Conservation (phyloP, 2,888 invertebrate genomes). For the Phania funesta region DNA sequence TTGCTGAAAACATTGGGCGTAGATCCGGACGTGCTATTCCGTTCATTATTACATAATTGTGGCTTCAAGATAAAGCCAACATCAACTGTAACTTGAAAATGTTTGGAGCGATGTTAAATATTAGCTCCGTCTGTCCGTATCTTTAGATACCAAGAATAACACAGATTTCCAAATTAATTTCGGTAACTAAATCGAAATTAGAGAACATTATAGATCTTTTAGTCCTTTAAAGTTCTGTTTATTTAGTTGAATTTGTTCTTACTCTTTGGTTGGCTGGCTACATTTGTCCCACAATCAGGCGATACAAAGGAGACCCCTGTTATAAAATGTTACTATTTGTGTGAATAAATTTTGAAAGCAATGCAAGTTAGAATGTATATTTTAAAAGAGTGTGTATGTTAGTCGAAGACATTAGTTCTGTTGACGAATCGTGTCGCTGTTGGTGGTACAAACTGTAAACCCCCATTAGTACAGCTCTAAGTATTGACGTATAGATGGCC, state of each 20-base stretch:
- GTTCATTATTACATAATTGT: too few relatives aligned
- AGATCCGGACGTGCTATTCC: too few relatives aligned
- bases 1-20: too few relatives aligned
- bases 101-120: too few relatives aligned
- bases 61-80: too few relatives aligned
- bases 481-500: slow-evolving; percentile 37
- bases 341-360: slow-evolving; percentile 10
- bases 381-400: background rate
- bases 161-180: too few relatives aligned
- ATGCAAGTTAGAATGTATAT: background rate
- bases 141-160: too few relatives aligned
- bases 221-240: background rate
- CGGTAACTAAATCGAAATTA: too few relatives aligned
- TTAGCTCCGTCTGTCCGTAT: too few relatives aligned
- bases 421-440: slow-evolving; percentile 71
- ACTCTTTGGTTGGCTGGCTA: slow-evolving; percentile 50
- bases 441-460: slow-evolving; percentile 74
- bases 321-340: slow-evolving; percentile 30
- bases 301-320: slow-evolving; percentile 21
- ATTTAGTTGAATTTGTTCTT: slow-evolving; percentile 9
- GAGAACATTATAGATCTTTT: background rate
- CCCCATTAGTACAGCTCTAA: slow-evolving; percentile 47
- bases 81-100: too few relatives aligned
- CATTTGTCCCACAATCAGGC: slow-evolving; percentile 53
- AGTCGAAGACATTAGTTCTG: slow-evolving; percentile 39